Evolutionary conservation across 2,888 invertebrate species (phyloP), one percentile per base, ranked within the genome.

Genomic region (Athrips mouffetella): DNA sequence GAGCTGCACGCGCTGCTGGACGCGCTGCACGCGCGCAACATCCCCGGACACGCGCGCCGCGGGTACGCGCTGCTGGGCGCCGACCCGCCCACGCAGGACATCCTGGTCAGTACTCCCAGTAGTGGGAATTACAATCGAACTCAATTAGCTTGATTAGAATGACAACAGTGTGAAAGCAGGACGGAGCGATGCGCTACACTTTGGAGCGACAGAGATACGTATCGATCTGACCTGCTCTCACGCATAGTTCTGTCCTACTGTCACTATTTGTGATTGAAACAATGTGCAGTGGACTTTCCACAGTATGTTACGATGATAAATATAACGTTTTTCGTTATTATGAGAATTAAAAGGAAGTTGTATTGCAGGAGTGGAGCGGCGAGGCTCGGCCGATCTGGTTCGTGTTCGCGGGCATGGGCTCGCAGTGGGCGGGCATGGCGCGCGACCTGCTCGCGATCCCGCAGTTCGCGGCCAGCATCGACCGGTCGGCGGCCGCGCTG

Each of bases 401-500:
- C 80, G 91, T 99, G 55, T 99, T 97, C 87, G 94, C 98, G 39
- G 99, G 99, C 51, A 99, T 99, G 99, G 99, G 99, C 10, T 94
- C 96, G 33, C 99, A 99, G 85, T 99, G 98, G 98, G 91, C 95
- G 41, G 97, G 96, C 65, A 99, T 99, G 98, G 98, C 94, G 10
- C 93, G 93, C 70, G 91, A 94, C 51, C 90, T 99, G 59, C 93
- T 98, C 92, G 83, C 90, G 54, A 88, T 99, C 55, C 95, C 96
- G 47, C 84, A 89, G 1, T 98, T 98, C 87, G 92, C 92, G 54
- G 90, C 91, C 47, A 94, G 96, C 50, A 91, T 99, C 58, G 88
- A 91, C 58, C 92, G 92, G 53, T 94, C 94, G 57, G 93, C 95
- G 4, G 92, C 92, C 41, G 92, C 93, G 10, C 88, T 99, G 29